A percentile compares a stretch with the other conserved stretches of the same genome.
Evolutionary conservation across 2,888 invertebrate species (phyloP).

Genomic region (Limnephilus rhombicus): DNA sequence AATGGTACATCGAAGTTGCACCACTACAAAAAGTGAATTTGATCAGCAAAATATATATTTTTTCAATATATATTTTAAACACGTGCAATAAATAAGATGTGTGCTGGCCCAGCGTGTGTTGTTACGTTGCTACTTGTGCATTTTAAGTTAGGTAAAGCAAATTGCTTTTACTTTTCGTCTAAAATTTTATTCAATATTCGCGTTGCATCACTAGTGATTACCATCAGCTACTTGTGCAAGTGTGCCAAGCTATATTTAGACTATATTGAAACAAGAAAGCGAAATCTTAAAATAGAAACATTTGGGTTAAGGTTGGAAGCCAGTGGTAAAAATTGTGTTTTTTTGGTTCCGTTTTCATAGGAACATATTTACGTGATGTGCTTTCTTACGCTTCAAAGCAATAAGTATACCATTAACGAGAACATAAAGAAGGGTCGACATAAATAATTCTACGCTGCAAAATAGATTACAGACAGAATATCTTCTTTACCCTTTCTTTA

Average conservation of each 20-base stretch:
- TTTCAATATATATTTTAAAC: no score
- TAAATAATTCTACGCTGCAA: no score
- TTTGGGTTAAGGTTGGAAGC: neutral
- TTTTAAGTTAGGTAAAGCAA: neutral
- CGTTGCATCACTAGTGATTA: neutral
- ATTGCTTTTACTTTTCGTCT: neutral
- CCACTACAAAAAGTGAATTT: no score
- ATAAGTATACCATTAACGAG: no score
- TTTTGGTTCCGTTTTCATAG: neutral
- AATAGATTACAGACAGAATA: no score
- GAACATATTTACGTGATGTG: no score
- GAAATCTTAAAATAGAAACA: neutral
- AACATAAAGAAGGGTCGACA: no score
- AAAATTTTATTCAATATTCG: neutral
- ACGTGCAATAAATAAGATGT: no score
- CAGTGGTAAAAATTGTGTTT: neutral
- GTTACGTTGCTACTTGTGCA: neutral
- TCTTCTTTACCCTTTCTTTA: no score
- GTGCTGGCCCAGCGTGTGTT: neutral
- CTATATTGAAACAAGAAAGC: neutral
- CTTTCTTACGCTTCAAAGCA: no score
- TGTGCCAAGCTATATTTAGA: neutral
- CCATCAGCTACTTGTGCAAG: neutral
- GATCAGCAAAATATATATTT: no score
- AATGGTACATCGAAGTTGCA: no score